A percentile compares a stretch with the other conserved stretches of the same genome.
Conservation (phyloP, 2,888 invertebrate genomes). For the Temnothorax unifasciatus region DNA sequence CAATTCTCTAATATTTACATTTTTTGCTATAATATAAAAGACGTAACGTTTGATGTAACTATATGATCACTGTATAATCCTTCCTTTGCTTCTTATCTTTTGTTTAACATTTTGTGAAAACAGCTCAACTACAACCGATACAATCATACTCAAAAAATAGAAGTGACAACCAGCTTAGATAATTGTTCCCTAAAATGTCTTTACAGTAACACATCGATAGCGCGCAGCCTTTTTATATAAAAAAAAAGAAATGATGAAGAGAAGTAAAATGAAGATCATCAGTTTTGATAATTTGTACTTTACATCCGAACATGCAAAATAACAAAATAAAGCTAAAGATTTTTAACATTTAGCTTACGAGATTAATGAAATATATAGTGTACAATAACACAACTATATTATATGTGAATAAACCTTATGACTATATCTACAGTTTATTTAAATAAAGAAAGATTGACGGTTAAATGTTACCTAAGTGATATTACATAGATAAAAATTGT, state of each 20-base stretch:
- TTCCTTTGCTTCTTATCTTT: constrained; percentile 53
- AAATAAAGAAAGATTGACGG: constrained; percentile 57
- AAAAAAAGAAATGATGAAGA: constrained; percentile 65
- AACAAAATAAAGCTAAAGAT: constrained; percentile 66
- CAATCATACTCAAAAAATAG: constrained; percentile 62
- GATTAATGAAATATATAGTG: constrained; percentile 64
- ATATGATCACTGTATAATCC: constrained; percentile 37
- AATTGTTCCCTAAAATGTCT: constrained; percentile 75
- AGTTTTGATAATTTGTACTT: constrained; percentile 75
- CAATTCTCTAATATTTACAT: constrained; percentile 69
- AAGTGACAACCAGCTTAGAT: constrained; percentile 70
- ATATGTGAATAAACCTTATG: constrained; percentile 72
- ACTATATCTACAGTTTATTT: constrained; percentile 82
- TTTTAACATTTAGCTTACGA: constrained; percentile 62
- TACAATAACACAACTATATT: constrained; percentile 67
- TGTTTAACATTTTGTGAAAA: constrained; percentile 62
- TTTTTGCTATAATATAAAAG: constrained; percentile 63
- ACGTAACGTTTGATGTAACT: constrained; percentile 41
- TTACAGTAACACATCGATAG: constrained; percentile 70
- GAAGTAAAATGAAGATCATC: constrained; percentile 60
- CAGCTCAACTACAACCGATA: constrained; percentile 72
- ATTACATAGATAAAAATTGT: constrained; percentile 78
- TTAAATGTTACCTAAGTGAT: constrained; percentile 75
- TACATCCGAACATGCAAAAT: constrained; percentile 70
- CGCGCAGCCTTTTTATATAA: constrained; percentile 56